Evolutionary conservation across 2,888 invertebrate genomes (phyloP), one percentile per base, ranked within the genome.

Genomic region (Amphipoea lucens): DNA sequence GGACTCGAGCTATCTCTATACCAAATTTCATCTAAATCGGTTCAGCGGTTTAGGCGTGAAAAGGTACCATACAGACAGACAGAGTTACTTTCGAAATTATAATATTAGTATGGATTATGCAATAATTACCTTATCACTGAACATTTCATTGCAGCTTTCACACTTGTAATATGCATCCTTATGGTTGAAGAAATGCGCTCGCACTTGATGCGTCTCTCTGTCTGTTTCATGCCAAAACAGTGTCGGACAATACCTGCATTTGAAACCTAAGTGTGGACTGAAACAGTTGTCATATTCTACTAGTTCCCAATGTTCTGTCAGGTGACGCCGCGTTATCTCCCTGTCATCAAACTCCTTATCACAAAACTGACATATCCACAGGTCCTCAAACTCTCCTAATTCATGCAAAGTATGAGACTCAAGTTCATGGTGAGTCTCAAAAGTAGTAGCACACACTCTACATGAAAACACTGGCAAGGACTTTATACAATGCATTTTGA

Each of bases 341-440:
- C 97, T 87, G 42, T 94, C 92, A 63, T 95, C 92, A 94, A 97
- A 97, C 83, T 97, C 97, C 62, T 95, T 94, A 67, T 97, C 96
- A 91, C 97, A 97, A 89, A 97, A 96, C 92, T 97, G 97, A 91
- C 97, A 97, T 6, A 96, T 88, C 96, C 96, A 97, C 1, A 97
- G 89, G 79, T 96, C 94, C 5, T 96, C 95, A 90, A 97, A 97
- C 57, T 96, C 95, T 0, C 92, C 93, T 72, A 96, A 82, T 84
- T 97, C 97, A 65, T 93, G 92, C 0, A 72, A 70, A 11, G 90
- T 88, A 87, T 97, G 97, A 71, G 75, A 91, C 2, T 94, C 93
- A 45, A 97, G 89, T 70, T 97, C 97, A 60, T 84, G 78, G 48
- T 90, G 89, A 74, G 82, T 94, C 20, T 96, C 96, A 91, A 96